A percentile compares a stretch with the other conserved stretches of the same genome.
Evolutionary conservation across 2,797 vertebrate species (phyloP).

Genomic region (Kryptolebias ocellatus): DNA sequence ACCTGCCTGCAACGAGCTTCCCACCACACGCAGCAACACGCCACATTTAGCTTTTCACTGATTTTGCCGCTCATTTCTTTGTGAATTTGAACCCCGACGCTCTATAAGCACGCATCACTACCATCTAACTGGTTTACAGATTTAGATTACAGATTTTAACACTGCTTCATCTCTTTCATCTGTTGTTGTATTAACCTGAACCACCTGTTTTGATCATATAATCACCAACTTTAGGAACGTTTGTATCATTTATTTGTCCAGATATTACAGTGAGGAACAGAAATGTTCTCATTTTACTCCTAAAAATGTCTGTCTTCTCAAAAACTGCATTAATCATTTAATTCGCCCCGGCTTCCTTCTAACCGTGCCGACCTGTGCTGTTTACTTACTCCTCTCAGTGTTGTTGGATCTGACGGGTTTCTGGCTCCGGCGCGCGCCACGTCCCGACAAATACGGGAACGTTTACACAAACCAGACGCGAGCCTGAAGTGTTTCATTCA

Average conservation of each 20-base stretch:
- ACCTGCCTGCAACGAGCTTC: conserved; percentile 68
- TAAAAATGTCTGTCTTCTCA: not conserved
- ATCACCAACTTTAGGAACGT: not conserved
- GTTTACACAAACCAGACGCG: not conserved
- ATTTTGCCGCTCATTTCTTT: conserved; percentile 17
- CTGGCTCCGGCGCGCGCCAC: not conserved
- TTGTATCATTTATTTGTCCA: not conserved
- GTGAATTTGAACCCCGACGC: not conserved
- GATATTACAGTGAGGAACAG: not conserved
- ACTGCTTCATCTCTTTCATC: too few species aligned
- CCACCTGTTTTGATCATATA: not conserved
- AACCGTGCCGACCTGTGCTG: conserved; percentile 11
- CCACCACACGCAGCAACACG: conserved; percentile 21
- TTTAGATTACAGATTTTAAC: not conserved
- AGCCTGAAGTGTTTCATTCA: not conserved
- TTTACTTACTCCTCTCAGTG: conserved; percentile 27
- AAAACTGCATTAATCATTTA: conserved; percentile 16
- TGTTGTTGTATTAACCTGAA: too few species aligned
- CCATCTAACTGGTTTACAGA: not conserved
- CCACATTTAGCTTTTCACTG: conserved; percentile 4
- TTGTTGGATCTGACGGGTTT: not conserved
- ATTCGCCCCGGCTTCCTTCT: not conserved
- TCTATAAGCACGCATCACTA: not conserved
- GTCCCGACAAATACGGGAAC: not conserved
- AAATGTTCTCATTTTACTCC: not conserved